These are phyloP conservation scores for Heliothis peltigera DNA, from an alignment of 2,888 invertebrate genomes.

Conservation along the genomic window DNA sequence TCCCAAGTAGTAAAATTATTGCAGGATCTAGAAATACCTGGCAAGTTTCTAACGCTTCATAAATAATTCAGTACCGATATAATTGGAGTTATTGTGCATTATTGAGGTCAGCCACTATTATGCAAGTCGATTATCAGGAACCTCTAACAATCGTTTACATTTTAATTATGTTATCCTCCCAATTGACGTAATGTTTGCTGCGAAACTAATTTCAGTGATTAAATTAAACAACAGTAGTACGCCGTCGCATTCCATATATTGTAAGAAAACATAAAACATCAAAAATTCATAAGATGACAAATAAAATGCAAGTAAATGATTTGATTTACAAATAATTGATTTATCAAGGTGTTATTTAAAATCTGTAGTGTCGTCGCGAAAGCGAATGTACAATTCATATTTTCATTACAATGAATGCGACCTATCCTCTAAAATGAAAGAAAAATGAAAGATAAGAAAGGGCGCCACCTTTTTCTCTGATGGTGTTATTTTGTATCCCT, in stretches of 20 bases:
- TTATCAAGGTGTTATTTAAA: conserved; percentile 51
- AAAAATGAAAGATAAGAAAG: conserved; percentile 75
- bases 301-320: conserved; percentile 57
- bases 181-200: conserved; percentile 1
- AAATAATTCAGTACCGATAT: conserved; percentile 48
- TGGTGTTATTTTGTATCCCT: conserved; percentile 75
- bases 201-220: not conserved
- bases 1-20: not conserved
- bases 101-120: conserved; percentile 60
- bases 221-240: conserved; percentile 79
- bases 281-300: conserved; percentile 53
- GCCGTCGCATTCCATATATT: conserved; percentile 89
- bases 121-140: conserved; percentile 44
- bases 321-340: conserved; percentile 41
- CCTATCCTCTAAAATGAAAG: conserved; percentile 83
- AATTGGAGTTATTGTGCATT: conserved; percentile 46
- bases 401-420: conserved; percentile 87
- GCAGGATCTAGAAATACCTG: conserved; percentile 20
- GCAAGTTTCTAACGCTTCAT: conserved; percentile 61
- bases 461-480: conserved; percentile 80
- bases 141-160: conserved; percentile 18
- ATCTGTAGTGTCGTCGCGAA: conserved; percentile 31
- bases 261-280: conserved; percentile 81
- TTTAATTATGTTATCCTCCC: conserved; percentile 35
- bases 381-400: conserved; percentile 57